Percentiles rank a stretch among this genome's conserved stretches.
These are phyloP conservation scores for Sandelia bainsii DNA, from an alignment of 2,797 vertebrate species.

Conservation along the genomic window DNA sequence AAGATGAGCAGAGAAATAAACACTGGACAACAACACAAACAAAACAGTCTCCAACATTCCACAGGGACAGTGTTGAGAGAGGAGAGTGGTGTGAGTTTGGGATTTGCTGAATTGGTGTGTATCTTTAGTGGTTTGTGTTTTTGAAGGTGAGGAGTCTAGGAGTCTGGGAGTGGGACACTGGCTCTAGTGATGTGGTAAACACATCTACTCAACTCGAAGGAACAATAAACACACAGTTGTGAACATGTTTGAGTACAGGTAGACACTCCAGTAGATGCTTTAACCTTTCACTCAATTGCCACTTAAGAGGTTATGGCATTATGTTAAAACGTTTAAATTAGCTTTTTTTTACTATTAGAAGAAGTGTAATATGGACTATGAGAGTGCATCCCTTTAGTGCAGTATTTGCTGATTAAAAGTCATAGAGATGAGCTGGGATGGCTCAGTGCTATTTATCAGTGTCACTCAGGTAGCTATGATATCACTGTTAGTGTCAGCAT, in stretches of 20 bases:
- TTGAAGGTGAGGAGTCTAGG: conserved; percentile 57
- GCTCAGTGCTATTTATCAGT: conserved; percentile 66
- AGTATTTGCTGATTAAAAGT: conserved; percentile 32
- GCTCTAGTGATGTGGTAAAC: conserved; percentile 62
- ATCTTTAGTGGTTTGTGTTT: conserved; percentile 65
- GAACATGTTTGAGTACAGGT: conserved; percentile 55
- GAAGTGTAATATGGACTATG: background rate
- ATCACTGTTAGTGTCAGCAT: conserved; percentile 80
- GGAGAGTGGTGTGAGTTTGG: conserved; percentile 33
- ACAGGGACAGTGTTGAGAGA: conserved; percentile 49
- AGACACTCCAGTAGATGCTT: conserved; percentile 16
- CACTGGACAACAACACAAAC: conserved; percentile 59
- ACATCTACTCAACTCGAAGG: conserved; percentile 50
- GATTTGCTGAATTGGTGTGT: conserved; percentile 44
- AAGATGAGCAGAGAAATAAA: conserved; percentile 16
- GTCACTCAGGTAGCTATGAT: conserved; percentile 76
- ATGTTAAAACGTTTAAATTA: conserved; percentile 3
- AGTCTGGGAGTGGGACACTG: conserved; percentile 44
- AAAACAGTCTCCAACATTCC: conserved; percentile 55
- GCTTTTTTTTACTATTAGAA: background rate
- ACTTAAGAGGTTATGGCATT: background rate
- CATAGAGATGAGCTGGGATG: conserved; percentile 37
- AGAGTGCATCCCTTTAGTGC: background rate
- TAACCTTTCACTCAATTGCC: conserved; percentile 28
- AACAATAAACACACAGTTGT: conserved; percentile 72